Percentiles rank a stretch among this genome's conserved stretches.
These are phyloP conservation scores for Lipophrys pholis DNA, from an alignment of 2,113 vertebrate species.

Conservation along the genomic window DNA sequence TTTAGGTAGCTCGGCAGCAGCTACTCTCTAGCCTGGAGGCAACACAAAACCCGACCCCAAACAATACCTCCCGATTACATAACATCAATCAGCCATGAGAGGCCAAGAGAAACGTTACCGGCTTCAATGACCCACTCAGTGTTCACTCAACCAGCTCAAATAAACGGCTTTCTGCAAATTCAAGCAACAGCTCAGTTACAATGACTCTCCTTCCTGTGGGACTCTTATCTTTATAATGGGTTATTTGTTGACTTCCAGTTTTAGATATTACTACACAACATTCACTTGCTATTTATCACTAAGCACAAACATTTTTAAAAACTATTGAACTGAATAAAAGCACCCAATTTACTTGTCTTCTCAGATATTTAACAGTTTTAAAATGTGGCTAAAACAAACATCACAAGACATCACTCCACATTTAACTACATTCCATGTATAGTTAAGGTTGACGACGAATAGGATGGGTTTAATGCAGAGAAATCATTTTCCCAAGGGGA, in stretches of 20 bases:
- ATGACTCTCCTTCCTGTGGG: background rate
- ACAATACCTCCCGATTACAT: conserved; percentile 39
- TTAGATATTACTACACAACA: background rate
- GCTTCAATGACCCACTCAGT: conserved; percentile 7
- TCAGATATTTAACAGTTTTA: no score
- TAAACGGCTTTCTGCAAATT: background rate
- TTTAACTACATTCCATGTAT: background rate
- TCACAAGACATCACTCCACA: no score
- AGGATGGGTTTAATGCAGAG: no score
- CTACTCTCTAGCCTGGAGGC: conserved; percentile 26
- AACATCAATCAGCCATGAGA: conserved; percentile 25
- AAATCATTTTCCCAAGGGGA: no score
- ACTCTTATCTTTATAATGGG: background rate
- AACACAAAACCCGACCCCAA: conserved; percentile 21
- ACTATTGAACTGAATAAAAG: background rate
- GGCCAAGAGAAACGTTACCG: background rate
- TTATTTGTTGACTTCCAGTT: conserved; percentile 3
- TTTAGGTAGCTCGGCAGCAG: background rate
- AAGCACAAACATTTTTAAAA: background rate
- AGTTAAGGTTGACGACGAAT: no score
- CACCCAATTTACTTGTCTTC: no score
- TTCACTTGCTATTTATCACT: background rate
- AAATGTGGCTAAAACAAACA: no score
- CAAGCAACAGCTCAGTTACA: background rate
- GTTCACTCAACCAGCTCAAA: background rate